phyloP scores from a whole-genome alignment of 2,797 vertebrate species.

The Dermochelys coriacea region DNA sequence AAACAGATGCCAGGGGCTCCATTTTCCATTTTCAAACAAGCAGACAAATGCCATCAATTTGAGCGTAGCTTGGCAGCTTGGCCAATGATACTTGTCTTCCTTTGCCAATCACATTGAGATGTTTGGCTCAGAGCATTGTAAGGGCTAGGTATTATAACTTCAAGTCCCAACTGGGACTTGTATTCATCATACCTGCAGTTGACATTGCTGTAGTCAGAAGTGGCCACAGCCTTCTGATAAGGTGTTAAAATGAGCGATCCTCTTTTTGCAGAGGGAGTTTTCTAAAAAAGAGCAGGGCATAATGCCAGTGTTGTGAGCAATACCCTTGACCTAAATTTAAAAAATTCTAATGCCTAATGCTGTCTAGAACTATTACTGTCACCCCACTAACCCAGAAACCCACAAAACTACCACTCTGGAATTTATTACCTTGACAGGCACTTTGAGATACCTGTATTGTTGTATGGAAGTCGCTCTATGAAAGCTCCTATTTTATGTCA shows the following conservation, averaged over 20 bases:
- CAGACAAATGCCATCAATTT: neutral
- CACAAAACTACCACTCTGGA: neutral
- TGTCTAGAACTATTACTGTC: neutral
- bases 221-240: neutral
- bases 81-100: neutral
- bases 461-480: neutral
- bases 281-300: neutral
- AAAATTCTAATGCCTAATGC: neutral
- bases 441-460: neutral
- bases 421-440: constrained; percentile 18
- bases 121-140: neutral
- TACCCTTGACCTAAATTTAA: neutral
- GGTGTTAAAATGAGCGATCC: neutral
- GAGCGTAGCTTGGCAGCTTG: neutral
- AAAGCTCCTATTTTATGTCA: neutral
- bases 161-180: neutral
- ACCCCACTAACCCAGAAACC: neutral
- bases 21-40: neutral
- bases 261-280: neutral
- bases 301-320: constrained; percentile 23
- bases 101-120: neutral
- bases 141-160: neutral
- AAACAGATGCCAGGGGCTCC: no score
- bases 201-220: neutral
- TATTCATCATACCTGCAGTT: neutral